Evolutionary conservation across 2,113 vertebrate species (phyloP).

Genomic region (Isichthys henryi): DNA sequence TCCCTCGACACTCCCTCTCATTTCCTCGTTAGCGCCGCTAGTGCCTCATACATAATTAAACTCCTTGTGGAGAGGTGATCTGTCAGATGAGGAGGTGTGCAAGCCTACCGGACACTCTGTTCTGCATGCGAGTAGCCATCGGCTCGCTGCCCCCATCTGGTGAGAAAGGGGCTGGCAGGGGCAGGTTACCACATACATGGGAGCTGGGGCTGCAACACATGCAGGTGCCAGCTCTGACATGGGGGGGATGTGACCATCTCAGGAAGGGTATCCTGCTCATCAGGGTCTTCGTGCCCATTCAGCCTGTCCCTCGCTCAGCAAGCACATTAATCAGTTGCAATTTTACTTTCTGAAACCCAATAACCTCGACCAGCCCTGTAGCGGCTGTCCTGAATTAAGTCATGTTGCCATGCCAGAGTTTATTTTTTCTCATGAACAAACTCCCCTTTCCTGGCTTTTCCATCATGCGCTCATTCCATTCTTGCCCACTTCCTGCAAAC

Average conservation of each 20-base stretch:
- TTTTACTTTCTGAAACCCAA: not conserved
- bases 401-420: not conserved
- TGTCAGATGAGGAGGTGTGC: slow-evolving; percentile 49
- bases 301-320: not conserved
- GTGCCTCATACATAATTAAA: slow-evolving; percentile 72
- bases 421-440: not conserved
- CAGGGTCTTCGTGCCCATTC: not conserved
- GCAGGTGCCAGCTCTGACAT: not conserved
- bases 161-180: not conserved
- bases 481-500: not conserved
- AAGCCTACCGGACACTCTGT: slow-evolving; percentile 49
- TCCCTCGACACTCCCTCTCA: slow-evolving; percentile 17
- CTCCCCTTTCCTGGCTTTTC: not conserved
- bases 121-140: slow-evolving; percentile 28
- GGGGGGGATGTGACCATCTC: not conserved
- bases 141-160: slow-evolving; percentile 9
- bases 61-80: slow-evolving; percentile 72
- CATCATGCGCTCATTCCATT: not conserved
- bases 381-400: not conserved
- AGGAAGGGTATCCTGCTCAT: not conserved
- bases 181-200: not conserved
- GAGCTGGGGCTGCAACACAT: not conserved
- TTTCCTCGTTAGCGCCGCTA: slow-evolving; percentile 57
- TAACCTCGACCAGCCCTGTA: not conserved
- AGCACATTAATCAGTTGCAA: not conserved